phyloP scores from a whole-genome alignment of 1,140 invertebrate species.

The Lamellibrachia luymesi region DNA sequence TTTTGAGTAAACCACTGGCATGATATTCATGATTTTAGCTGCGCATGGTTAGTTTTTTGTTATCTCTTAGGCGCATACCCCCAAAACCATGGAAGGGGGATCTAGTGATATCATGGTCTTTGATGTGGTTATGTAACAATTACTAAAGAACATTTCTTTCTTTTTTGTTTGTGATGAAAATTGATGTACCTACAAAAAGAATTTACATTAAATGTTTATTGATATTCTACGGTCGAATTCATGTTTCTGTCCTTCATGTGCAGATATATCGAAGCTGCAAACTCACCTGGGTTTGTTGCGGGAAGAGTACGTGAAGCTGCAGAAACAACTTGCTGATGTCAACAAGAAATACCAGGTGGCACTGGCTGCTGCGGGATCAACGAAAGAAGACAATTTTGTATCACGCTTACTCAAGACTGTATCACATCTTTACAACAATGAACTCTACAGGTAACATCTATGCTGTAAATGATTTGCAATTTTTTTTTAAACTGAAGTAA shows the following conservation, averaged over 20 bases:
- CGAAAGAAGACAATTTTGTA: slow-evolving; percentile 73
- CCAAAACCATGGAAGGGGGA: no score
- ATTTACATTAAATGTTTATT: no score
- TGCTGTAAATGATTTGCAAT: neutral
- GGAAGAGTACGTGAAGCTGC: slow-evolving; percentile 88
- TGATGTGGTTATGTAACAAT: no score
- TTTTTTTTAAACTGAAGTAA: neutral
- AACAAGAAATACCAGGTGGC: slow-evolving; percentile 78
- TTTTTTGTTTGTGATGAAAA: no score
- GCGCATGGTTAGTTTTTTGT: no score
- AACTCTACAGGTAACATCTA: slow-evolving; percentile 67
- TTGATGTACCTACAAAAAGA: no score
- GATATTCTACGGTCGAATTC: no score
- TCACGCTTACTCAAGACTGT: slow-evolving; percentile 76
- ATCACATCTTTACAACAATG: slow-evolving; percentile 74
- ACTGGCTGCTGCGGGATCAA: slow-evolving; percentile 63
- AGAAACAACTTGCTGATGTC: slow-evolving; percentile 76
- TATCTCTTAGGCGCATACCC: no score
- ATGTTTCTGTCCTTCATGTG: neutral
- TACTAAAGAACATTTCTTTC: no score
- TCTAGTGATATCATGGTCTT: no score
- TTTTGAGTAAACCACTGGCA: no score
- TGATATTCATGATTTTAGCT: no score
- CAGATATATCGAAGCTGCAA: slow-evolving; percentile 75
- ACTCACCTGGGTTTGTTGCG: slow-evolving; percentile 81